A percentile compares a stretch with the other conserved stretches of the same genome.
phyloP scores from a whole-genome alignment of 2,113 vertebrate species.

The Aythya baeri region DNA sequence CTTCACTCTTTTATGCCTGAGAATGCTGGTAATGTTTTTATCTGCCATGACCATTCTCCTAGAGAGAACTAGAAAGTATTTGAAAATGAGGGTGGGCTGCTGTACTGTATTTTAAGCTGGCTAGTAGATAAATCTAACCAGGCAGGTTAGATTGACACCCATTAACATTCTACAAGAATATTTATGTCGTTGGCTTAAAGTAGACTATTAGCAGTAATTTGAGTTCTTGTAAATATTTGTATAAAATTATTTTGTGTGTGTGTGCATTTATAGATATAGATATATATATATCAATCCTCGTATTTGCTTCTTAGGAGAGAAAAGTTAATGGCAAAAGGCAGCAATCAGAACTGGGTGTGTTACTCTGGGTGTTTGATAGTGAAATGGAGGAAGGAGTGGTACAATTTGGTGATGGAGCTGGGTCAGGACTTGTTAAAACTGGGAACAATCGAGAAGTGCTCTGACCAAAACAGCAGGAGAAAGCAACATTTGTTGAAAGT shows the following conservation, averaged over 20 bases:
- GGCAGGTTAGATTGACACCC: not conserved
- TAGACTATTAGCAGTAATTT: not conserved
- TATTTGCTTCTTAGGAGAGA: not conserved
- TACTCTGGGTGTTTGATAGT: not conserved
- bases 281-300: not conserved
- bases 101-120: not conserved
- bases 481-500: not conserved
- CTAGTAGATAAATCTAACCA: not conserved
- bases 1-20: conserved; percentile 33
- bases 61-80: not conserved
- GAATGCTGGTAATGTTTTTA: conserved; percentile 55
- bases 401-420: not conserved
- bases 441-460: not conserved
- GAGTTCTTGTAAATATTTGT: not conserved
- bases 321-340: not conserved
- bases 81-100: conserved; percentile 2
- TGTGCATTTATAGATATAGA: not conserved
- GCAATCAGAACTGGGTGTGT: not conserved
- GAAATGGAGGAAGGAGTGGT: not conserved
- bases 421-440: not conserved
- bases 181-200: not conserved
- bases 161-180: not conserved
- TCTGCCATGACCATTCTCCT: conserved; percentile 23
- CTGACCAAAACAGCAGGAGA: not conserved
- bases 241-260: not conserved